A percentile compares a stretch with the other conserved stretches of the same genome.
These are phyloP conservation scores for Mesocricetus auratus DNA, from an alignment of 2,113 vertebrate species.

Conservation along the genomic window DNA sequence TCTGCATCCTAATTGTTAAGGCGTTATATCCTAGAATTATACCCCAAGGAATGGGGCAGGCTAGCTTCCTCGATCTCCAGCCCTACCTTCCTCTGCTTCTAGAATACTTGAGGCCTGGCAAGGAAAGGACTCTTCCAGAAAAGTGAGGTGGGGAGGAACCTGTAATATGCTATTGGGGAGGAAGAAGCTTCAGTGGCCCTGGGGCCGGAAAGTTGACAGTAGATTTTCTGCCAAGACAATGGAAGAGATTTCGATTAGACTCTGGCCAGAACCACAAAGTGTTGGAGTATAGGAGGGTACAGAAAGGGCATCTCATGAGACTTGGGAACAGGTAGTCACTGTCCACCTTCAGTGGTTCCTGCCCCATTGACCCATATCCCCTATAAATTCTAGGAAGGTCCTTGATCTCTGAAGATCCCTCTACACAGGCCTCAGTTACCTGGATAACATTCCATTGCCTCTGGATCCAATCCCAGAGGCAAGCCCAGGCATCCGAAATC, in stretches of 20 bases:
- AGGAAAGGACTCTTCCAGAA: constrained; percentile 25
- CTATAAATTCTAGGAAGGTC: constrained; percentile 44
- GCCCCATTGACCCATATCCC: neutral
- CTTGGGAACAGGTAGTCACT: neutral
- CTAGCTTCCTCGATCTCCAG: neutral
- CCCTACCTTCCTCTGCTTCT: neutral
- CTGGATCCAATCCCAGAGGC: constrained; percentile 82
- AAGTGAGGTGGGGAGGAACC: neutral
- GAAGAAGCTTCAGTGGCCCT: neutral
- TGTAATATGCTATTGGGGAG: neutral
- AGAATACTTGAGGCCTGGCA: neutral
- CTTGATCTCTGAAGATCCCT: constrained; percentile 67
- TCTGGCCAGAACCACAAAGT: neutral
- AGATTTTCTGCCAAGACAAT: neutral
- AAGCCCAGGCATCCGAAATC: constrained; percentile 76
- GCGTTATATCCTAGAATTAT: neutral
- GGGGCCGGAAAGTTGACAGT: constrained; percentile 48
- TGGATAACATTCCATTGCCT: constrained; percentile 80
- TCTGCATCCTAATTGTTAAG: neutral
- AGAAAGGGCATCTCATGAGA: neutral
- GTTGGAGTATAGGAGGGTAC: neutral
- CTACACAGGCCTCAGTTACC: constrained; percentile 75
- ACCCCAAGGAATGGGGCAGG: neutral
- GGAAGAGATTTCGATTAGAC: neutral
- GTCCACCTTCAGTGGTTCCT: neutral